Evolutionary conservation across 1,140 invertebrate species (phyloP), one percentile per base, ranked within the genome.

Genomic region (Vanessa tameamea): DNA sequence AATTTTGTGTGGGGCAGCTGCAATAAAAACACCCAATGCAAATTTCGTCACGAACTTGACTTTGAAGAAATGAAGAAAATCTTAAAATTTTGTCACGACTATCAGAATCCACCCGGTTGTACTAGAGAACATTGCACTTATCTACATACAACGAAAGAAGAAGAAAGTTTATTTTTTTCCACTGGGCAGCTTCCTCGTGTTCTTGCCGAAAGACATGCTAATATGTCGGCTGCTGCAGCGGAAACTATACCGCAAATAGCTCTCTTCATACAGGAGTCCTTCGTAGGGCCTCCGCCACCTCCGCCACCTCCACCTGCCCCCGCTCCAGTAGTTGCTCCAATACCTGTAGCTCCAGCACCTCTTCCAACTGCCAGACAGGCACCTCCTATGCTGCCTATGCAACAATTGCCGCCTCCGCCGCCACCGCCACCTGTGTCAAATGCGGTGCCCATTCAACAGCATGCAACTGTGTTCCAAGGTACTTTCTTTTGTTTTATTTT

Each of bases 71-170:
- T 89, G 86, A 88, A 88, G 83, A 81, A 80, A 13, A 82, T 82
- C n/a, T 53, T 91, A 16, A 83, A 80, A 61, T 91, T 91, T 53
- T 91, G 89, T 64, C 87, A 87, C 71, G 85, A 91, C 64, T 84
- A 78, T 71, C 89, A 91, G 73, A 91, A 91, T 66, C 77, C 77
- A 47, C 67, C 76, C 31, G 84, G 82, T 16, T 91, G 87, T 69
- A 75, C 59, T 5, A 76, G 87, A 16, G 79, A 82, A 68, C 80
- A 80, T 69, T 91, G 89, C 65, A 87, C 81, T 0, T 91, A 84
- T 65, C 72, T 91, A 15, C 89, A 91, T 64, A 70, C 84, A 9
- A 82, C 79, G 3, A 83, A 81, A 67, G 86, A 88, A 26, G 87
- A 91, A 64, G 78, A 91, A 61, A 82, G 72, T 47, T 66, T 85